Conservation (phyloP, 2,113 vertebrate species). For the Nothobranchius furzeri region DNA sequence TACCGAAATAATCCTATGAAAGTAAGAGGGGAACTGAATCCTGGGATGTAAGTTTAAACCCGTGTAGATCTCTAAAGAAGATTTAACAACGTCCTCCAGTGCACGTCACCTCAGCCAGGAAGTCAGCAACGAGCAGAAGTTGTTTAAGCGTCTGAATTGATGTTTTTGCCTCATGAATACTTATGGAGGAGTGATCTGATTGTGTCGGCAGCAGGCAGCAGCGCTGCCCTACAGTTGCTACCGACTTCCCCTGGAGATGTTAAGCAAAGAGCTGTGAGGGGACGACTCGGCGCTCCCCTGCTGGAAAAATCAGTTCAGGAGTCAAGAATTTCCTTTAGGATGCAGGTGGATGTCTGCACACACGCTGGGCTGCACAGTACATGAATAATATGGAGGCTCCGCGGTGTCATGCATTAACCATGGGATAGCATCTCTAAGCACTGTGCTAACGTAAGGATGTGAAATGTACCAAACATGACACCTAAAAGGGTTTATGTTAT, state of each 20-base stretch:
- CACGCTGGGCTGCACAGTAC: conserved; percentile 20
- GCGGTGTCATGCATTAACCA: conserved; percentile 61
- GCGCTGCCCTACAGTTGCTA: conserved; percentile 11
- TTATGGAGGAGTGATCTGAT: conserved; percentile 29
- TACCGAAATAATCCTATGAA: no score
- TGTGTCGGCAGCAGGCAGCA: conserved; percentile 13
- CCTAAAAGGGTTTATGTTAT: conserved; percentile 34
- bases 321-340: conserved; percentile 29
- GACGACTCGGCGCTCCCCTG: background rate
- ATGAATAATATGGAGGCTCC: conserved; percentile 46
- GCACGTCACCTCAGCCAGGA: conserved; percentile 15
- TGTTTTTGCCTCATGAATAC: conserved; percentile 41
- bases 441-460: conserved; percentile 27
- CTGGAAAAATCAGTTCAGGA: conserved; percentile 36
- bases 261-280: conserved; percentile 24
- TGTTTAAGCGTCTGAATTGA: conserved; percentile 39
- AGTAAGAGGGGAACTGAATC: background rate
- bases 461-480: conserved; percentile 22
- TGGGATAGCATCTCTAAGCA: conserved; percentile 53
- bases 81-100: conserved; percentile 1
- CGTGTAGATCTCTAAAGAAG: conserved; percentile 11
- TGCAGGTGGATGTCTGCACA: conserved; percentile 6
- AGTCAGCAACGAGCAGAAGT: conserved; percentile 27
- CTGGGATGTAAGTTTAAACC: conserved; percentile 16
- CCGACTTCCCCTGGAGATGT: conserved; percentile 17